These are phyloP conservation scores for Diadophis punctatus DNA, from an alignment of 2,113 vertebrate genomes.

Conservation along the genomic window DNA sequence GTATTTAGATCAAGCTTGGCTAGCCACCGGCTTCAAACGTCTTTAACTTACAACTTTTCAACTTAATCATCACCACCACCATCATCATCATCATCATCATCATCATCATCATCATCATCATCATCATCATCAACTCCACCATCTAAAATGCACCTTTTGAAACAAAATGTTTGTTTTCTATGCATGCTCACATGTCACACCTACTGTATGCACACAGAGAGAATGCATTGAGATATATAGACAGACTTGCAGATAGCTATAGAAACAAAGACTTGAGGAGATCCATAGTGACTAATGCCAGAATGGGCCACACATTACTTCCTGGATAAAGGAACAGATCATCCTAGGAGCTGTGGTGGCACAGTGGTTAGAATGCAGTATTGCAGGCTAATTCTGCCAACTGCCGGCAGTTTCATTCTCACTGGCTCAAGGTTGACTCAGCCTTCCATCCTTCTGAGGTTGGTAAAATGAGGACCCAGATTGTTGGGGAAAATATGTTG, in stretches of 20 bases:
- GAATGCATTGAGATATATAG: neutral
- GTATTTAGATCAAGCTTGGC: neutral
- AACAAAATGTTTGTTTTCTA: neutral
- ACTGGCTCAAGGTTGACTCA: too few relatives aligned
- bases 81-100: too few relatives aligned
- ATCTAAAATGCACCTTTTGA: too few relatives aligned
- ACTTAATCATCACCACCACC: neutral
- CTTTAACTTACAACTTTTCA: neutral
- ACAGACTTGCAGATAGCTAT: neutral
- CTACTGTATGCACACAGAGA: neutral
- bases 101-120: too few relatives aligned
- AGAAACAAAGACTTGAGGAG: neutral
- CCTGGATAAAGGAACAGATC: neutral
- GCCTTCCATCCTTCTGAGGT: too few relatives aligned
- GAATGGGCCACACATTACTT: neutral
- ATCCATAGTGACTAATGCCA: neutral
- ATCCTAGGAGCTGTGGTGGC: neutral
- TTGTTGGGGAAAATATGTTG: too few relatives aligned
- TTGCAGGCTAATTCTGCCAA: too few relatives aligned
- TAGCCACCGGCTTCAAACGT: neutral
- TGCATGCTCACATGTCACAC: neutral
- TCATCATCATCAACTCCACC: neutral
- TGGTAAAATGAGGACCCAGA: too few relatives aligned
- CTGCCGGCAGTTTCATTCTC: too few relatives aligned
- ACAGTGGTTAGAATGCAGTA: too few relatives aligned